Evolutionary conservation across 2,113 vertebrate genomes (phyloP).

Genomic region (Drymodes brunneopygia): DNA sequence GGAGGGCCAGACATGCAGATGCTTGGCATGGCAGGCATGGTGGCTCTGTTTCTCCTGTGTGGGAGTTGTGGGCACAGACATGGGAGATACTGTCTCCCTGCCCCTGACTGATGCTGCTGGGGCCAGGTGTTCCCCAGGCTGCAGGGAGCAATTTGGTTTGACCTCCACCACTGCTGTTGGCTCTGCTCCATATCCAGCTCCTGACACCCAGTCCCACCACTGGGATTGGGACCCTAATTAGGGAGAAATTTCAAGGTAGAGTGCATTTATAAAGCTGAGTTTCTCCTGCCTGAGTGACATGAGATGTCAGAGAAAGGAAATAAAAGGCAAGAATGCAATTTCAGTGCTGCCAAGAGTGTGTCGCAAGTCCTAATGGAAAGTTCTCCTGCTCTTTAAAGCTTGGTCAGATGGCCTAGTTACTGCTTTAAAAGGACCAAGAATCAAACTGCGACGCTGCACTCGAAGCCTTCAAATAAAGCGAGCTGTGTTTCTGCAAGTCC

Average conservation of each 20-base stretch:
- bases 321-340: constrained; percentile 64
- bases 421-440: constrained; percentile 64
- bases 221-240: constrained; percentile 47
- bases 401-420: constrained; percentile 69
- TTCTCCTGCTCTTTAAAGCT: constrained; percentile 66
- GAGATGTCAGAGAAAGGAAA: constrained; percentile 61
- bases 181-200: background rate
- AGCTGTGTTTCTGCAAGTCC: constrained; percentile 59
- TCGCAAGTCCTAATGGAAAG: constrained; percentile 64
- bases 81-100: background rate
- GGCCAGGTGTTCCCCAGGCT: background rate
- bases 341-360: constrained; percentile 40
- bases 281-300: constrained; percentile 53
- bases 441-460: constrained; percentile 58
- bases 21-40: background rate
- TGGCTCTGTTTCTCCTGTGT: background rate
- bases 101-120: background rate
- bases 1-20: accelerated
- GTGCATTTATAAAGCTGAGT: constrained; percentile 19
- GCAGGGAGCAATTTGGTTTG: background rate
- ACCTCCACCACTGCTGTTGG: background rate
- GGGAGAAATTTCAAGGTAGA: constrained; percentile 49
- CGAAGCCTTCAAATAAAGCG: constrained; percentile 66
- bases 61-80: background rate
- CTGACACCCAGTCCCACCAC: background rate